Conservation (phyloP, 1,140 invertebrate species). For the Lamellibrachia luymesi region DNA sequence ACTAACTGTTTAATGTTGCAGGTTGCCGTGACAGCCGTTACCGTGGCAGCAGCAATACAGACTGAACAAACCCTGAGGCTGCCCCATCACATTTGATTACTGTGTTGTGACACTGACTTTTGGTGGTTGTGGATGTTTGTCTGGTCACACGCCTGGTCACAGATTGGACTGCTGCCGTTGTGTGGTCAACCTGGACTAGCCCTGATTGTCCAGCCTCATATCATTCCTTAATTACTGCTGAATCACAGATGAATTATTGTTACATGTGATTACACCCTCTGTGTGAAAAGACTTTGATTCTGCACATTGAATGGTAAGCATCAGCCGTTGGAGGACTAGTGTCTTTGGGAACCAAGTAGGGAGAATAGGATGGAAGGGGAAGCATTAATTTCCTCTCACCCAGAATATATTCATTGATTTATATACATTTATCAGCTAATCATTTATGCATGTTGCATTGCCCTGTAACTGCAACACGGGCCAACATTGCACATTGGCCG, state of each 20-base stretch:
- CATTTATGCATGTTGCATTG: no score
- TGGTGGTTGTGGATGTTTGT: neutral
- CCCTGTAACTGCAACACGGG: no score
- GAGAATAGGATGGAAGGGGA: no score
- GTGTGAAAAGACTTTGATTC: neutral
- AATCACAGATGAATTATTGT: neutral
- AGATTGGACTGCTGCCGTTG: neutral
- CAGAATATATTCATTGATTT: no score
- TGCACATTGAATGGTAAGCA: neutral
- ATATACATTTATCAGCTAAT: no score
- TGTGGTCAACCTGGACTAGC: neutral
- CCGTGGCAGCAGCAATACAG: neutral
- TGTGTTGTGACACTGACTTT: neutral
- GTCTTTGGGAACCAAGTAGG: no score
- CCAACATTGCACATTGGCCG: no score
- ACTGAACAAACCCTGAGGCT: neutral
- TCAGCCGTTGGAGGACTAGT: neutral
- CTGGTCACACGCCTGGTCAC: neutral
- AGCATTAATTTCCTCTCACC: no score
- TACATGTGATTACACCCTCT: no score
- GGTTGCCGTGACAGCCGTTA: neutral
- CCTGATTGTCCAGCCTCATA: neutral
- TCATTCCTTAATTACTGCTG: neutral
- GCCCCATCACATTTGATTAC: neutral
- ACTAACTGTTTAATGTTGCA: constrained; percentile 1